Evolutionary conservation across 2,113 vertebrate species (phyloP).

Genomic region (Leptobrachium leishanense): DNA sequence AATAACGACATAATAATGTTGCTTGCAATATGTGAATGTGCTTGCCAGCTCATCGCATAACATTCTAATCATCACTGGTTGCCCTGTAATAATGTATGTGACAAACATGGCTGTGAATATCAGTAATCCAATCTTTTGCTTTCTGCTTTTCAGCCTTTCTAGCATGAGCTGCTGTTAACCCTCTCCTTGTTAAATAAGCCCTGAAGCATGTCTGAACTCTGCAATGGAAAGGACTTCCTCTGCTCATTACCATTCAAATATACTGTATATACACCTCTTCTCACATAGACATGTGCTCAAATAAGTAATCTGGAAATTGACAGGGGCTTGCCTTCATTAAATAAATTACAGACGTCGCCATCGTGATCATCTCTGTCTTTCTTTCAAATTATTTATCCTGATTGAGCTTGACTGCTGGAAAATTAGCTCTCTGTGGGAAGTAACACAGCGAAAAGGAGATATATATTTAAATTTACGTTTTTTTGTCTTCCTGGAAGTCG

Average conservation of each 20-base stretch:
- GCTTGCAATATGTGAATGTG: not conserved
- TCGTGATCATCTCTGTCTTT: constrained; percentile 64
- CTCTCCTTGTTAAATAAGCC: not conserved
- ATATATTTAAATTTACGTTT: constrained; percentile 45
- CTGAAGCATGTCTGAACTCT: no score
- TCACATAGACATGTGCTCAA: not conserved
- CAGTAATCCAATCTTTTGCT: not conserved
- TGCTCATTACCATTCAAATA: not conserved
- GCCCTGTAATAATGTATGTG: not conserved
- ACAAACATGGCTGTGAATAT: not conserved
- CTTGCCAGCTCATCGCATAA: not conserved
- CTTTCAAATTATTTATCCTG: constrained; percentile 78
- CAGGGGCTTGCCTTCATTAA: constrained; percentile 54
- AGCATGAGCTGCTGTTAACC: not conserved
- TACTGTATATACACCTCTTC: not conserved
- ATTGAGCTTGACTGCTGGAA: constrained; percentile 78
- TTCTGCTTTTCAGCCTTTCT: not conserved
- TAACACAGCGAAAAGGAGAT: constrained; percentile 71
- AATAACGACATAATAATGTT: no score
- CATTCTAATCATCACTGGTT: not conserved
- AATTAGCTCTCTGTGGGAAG: constrained; percentile 77
- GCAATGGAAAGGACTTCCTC: not conserved
- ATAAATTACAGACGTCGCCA: constrained; percentile 62
- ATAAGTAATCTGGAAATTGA: not conserved
- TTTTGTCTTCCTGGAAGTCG: constrained; percentile 10